Evolutionary conservation across 2,888 invertebrate genomes (phyloP).

Genomic region (Xestoiulus laeticollis): DNA sequence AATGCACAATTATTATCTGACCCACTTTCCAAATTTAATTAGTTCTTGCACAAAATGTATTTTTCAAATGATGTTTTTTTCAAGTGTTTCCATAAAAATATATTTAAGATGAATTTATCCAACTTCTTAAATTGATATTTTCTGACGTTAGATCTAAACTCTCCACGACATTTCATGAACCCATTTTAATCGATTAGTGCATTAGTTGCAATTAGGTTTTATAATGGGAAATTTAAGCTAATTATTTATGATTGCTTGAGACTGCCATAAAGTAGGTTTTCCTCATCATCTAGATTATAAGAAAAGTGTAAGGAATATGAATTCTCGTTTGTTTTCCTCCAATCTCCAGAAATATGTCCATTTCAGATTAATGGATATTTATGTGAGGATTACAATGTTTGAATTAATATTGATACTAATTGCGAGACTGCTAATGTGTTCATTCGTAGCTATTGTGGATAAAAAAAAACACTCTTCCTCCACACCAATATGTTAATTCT

Average conservation of each 20-base stretch:
- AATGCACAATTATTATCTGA: too few relatives aligned
- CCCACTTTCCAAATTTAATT: too few relatives aligned
- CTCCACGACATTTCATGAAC: too few relatives aligned
- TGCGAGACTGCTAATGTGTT: constrained; percentile 25
- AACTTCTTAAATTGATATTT: too few relatives aligned
- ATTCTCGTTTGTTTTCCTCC: constrained; percentile 1
- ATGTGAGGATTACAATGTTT: not conserved
- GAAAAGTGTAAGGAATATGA: not conserved
- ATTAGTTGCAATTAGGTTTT: too few relatives aligned
- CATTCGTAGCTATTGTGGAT: not conserved
- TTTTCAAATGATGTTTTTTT: too few relatives aligned
- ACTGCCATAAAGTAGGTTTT: not conserved
- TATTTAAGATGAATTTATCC: too few relatives aligned
- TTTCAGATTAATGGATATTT: constrained; percentile 44
- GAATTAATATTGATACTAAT: constrained; percentile 46
- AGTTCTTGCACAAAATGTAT: too few relatives aligned
- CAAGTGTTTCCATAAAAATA: too few relatives aligned
- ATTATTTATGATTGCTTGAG: constrained; percentile 3
- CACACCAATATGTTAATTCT: not conserved
- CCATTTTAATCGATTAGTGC: too few relatives aligned
- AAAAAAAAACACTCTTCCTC: not conserved
- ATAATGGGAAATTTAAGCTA: not conserved
- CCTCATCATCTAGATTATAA: not conserved
- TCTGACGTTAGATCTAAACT: too few relatives aligned
- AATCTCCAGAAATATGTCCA: not conserved